A percentile compares a stretch with the other conserved stretches of the same genome.
Evolutionary conservation across 92 coral and sea anemone species (phyloP).

Genomic region (Desmophyllum pertusum): DNA sequence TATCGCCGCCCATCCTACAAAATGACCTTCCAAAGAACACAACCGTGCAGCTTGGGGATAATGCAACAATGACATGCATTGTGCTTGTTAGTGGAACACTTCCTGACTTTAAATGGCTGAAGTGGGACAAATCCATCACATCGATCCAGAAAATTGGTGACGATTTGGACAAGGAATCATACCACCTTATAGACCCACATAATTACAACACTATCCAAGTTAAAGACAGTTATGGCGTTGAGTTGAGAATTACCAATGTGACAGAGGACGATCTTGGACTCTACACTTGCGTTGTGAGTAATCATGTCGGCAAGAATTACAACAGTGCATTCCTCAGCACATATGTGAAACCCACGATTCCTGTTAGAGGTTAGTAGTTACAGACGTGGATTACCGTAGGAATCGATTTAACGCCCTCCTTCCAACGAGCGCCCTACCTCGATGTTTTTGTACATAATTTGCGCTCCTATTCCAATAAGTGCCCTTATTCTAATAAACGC

Average conservation of each 20-base stretch:
- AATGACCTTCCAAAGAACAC: conserved; percentile 74
- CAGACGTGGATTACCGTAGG: no score
- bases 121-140: conserved; percentile 75
- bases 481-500: no score
- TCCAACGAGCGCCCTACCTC: no score
- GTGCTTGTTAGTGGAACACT: conserved; percentile 90
- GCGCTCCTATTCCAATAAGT: no score
- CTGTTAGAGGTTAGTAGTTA: conserved; percentile 15
- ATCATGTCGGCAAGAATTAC: conserved; percentile 84
- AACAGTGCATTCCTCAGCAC: conserved; percentile 71
- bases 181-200: conserved; percentile 64
- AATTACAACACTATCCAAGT: conserved; percentile 65
- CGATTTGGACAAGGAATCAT: conserved; percentile 41
- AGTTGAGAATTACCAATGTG: conserved; percentile 71
- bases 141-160: conserved; percentile 51
- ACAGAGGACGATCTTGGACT: conserved; percentile 88
- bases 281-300: conserved; percentile 88
- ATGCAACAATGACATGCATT: conserved; percentile 78
- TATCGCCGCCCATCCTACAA: conserved; percentile 76
- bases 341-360: conserved; percentile 15
- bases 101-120: conserved; percentile 96
- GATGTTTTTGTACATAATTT: no score
- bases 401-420: no score
- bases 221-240: conserved; percentile 71
- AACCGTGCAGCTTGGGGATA: conserved; percentile 71